Conservation (phyloP, 2,888 invertebrate species). For the Aphodius granarius region DNA sequence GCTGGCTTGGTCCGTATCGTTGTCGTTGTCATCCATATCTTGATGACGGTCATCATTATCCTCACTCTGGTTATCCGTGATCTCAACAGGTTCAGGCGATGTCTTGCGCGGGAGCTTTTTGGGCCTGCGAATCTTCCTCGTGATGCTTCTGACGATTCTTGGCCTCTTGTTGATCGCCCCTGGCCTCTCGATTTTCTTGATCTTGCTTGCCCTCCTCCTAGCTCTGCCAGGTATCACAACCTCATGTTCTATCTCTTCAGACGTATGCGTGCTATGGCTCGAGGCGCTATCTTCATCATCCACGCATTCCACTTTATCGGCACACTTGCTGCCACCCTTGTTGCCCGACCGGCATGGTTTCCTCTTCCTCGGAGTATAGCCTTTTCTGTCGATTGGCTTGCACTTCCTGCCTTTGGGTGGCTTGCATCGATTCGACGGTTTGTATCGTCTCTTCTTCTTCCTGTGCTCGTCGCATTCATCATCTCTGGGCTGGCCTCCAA, state of each 20-base stretch:
- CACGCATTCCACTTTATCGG: background rate
- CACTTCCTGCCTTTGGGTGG: background rate
- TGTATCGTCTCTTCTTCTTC: background rate
- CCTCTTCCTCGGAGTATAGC: background rate
- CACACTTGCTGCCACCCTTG: background rate
- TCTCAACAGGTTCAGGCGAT: background rate
- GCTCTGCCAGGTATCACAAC: background rate
- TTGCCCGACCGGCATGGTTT: background rate
- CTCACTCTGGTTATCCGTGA: background rate
- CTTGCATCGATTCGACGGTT: background rate
- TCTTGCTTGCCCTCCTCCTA: background rate
- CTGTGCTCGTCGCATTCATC: background rate
- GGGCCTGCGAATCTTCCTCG: background rate
- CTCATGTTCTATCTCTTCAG: conserved; percentile 19
- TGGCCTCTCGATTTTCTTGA: conserved; percentile 4
- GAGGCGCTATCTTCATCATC: background rate
- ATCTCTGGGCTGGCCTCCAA: background rate
- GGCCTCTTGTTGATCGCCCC: background rate
- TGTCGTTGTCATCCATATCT: background rate
- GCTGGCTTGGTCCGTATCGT: background rate
- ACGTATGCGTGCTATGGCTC: conserved; percentile 17
- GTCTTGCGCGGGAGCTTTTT: background rate
- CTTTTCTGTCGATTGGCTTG: background rate
- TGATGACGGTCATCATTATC: background rate
- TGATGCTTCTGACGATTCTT: background rate